These are phyloP conservation scores for Hippasteria phrygiana DNA, from an alignment of 53 echinoderm and acorn worm genomes.

Conservation along the genomic window DNA sequence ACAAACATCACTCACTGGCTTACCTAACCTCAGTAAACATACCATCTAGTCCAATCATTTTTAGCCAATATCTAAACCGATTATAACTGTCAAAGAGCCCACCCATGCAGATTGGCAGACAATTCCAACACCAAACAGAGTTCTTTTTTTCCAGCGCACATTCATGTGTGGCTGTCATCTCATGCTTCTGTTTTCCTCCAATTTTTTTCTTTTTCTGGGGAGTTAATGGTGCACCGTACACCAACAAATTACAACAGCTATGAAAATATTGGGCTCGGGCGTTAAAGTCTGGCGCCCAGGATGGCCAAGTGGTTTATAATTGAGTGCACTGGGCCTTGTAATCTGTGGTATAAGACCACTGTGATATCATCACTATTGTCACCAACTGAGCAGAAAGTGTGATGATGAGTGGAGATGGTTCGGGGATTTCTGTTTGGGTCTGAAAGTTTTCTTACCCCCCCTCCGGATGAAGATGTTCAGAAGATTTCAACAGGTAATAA, in stretches of 20 bases:
- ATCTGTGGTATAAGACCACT: neutral
- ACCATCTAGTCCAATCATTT: conserved; percentile 7
- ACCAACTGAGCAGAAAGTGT: neutral
- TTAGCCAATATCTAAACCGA: neutral
- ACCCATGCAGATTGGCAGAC: conserved; percentile 44
- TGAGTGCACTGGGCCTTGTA: neutral
- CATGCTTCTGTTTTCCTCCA: neutral
- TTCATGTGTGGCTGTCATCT: neutral
- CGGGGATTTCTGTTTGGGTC: neutral
- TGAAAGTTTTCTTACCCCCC: neutral
- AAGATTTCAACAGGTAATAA: no score
- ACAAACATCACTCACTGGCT: no score
- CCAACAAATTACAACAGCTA: conserved; percentile 60
- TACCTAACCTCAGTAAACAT: neutral
- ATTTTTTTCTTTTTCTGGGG: conserved; percentile 2
- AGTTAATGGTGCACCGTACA: conserved; percentile 6
- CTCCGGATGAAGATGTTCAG: neutral
- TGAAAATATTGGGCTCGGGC: conserved; percentile 55
- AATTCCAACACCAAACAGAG: neutral
- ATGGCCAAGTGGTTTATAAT: conserved; percentile 56
- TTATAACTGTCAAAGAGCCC: neutral
- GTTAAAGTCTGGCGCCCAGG: conserved; percentile 34
- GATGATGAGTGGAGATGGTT: neutral
- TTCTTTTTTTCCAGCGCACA: neutral
- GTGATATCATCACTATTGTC: conserved; percentile 21